phyloP scores from a whole-genome alignment of 2,113 vertebrate genomes.

The Plecturocebus donacophilus region DNA sequence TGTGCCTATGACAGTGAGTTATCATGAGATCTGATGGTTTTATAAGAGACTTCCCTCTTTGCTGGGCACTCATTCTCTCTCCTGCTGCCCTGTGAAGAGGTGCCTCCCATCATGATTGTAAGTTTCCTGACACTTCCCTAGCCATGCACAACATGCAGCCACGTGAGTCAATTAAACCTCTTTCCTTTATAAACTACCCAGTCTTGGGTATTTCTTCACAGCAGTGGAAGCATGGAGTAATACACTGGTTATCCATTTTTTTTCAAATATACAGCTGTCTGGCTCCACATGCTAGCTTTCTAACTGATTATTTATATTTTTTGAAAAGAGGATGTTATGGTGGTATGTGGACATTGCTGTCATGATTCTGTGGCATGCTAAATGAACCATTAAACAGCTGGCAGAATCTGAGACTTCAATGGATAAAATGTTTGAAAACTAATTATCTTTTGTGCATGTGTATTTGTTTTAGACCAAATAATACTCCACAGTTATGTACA shows the following conservation, averaged over 20 bases:
- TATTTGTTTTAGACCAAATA: neutral
- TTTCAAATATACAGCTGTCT: neutral
- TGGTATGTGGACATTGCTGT: rapidly evolving
- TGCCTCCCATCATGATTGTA: too few relatives aligned
- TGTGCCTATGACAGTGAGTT: too few relatives aligned
- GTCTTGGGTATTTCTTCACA: too few relatives aligned
- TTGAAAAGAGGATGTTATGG: neutral
- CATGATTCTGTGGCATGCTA: neutral
- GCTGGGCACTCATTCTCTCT: too few relatives aligned
- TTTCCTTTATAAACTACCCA: too few relatives aligned
- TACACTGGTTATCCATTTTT: neutral
- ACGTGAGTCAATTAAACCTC: too few relatives aligned
- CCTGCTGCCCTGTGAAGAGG: too few relatives aligned
- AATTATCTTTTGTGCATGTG: neutral
- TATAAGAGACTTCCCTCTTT: too few relatives aligned
- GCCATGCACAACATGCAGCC: too few relatives aligned
- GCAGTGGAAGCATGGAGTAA: too few relatives aligned
- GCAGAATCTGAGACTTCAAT: neutral
- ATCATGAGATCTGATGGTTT: too few relatives aligned
- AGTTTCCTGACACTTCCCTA: too few relatives aligned
- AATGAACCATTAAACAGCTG: neutral
- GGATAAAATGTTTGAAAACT: neutral
- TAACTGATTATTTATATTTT: neutral
- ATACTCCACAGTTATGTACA: neutral
- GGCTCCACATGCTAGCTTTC: neutral